phyloP scores from a whole-genome alignment of 2,113 vertebrate genomes.

The Hypocryptadius cinnamomeus region DNA sequence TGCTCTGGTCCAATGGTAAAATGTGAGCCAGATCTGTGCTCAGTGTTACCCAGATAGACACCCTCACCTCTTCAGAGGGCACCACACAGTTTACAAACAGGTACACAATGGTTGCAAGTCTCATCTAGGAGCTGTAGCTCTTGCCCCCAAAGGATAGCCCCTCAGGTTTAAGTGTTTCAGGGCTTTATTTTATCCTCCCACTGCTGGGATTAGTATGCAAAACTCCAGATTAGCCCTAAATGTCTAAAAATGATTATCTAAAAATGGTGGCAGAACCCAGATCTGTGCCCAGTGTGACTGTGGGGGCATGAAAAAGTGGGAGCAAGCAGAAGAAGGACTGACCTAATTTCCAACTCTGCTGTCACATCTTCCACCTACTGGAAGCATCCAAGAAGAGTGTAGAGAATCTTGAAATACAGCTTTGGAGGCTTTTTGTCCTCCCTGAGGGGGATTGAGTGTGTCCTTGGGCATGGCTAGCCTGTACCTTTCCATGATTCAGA shows the following conservation, averaged over 20 bases:
- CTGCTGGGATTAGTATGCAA: not conserved
- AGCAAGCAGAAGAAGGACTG: not conserved
- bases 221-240: not conserved
- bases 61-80: not conserved
- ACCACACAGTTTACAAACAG: not conserved
- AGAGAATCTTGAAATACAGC: not conserved
- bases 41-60: not conserved
- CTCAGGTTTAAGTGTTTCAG: not conserved
- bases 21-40: not conserved
- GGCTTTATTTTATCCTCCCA: not conserved
- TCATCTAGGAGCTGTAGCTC: not conserved
- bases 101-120: not conserved
- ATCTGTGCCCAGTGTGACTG: not conserved
- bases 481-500: not conserved
- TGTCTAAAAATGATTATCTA: not conserved
- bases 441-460: not conserved
- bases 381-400: not conserved
- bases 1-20: not conserved
- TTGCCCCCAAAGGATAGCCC: not conserved
- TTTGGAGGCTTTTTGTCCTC: not conserved
- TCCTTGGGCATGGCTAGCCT: not conserved
- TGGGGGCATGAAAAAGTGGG: not conserved
- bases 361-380: not conserved
- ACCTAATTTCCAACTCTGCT: not conserved
- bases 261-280: not conserved